Evolutionary conservation across 2,888 invertebrate species (phyloP).

Genomic region (Rhamphomyia laevipes): DNA sequence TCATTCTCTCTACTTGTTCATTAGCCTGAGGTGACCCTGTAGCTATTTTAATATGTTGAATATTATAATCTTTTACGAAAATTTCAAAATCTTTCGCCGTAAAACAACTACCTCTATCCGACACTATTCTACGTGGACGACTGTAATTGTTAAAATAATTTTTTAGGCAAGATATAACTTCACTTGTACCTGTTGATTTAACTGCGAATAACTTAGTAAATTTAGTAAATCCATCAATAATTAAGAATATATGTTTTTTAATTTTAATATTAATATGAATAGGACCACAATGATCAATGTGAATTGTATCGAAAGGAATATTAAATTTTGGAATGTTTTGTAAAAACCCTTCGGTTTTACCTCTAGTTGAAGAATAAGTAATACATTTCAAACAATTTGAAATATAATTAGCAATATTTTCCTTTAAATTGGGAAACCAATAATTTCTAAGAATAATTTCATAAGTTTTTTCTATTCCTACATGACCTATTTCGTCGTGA

Average conservation of each 20-base stretch:
- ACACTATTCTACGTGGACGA: too few species aligned
- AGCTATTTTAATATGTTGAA: too few species aligned
- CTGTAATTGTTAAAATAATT: too few species aligned
- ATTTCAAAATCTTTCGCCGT: too few species aligned
- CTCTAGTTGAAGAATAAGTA: slow-evolving; percentile 22
- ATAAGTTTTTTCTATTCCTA: slow-evolving; percentile 22
- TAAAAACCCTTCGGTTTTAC: slow-evolving; percentile 16
- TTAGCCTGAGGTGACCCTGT: too few species aligned
- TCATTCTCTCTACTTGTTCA: slow-evolving; percentile 8
- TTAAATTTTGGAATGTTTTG: slow-evolving; percentile 8
- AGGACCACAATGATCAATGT: too few species aligned
- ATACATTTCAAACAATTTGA: slow-evolving; percentile 31
- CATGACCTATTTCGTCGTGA: slow-evolving; percentile 23
- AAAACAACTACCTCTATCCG: too few species aligned
- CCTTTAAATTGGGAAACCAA: slow-evolving; percentile 16
- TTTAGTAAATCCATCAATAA: slow-evolving; percentile 18
- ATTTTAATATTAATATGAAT: slow-evolving; percentile 16
- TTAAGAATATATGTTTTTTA: slow-evolving; percentile 14
- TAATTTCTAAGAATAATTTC: slow-evolving; percentile 19
- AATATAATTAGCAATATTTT: background rate
- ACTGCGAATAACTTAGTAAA: slow-evolving; percentile 19
- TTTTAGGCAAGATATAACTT: too few species aligned
- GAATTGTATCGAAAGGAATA: slow-evolving; percentile 17
- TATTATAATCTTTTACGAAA: too few species aligned
- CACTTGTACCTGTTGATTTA: slow-evolving; percentile 7